Evolutionary conservation across 2,888 invertebrate genomes (phyloP), one percentile per base, ranked within the genome.

Genomic region (Ormyrus thymus): DNA sequence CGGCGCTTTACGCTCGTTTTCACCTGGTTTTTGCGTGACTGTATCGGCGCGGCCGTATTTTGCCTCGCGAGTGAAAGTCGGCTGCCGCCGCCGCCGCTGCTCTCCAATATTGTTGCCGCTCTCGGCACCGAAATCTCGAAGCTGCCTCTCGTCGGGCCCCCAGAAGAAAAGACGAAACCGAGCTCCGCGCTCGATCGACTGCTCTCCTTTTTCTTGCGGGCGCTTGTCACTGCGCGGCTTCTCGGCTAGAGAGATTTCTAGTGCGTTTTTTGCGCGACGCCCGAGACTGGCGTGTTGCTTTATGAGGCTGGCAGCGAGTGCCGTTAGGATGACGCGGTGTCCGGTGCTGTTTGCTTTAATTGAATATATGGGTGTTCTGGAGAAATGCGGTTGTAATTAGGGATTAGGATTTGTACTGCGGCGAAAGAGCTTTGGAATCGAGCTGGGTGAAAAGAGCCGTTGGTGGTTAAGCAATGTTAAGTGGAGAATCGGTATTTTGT

Each of bases 31-130:
- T 68, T 61, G 56, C 68, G 11, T 15, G 48, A 29, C 8, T 11
- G 29, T 29, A 48, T 9, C 53, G 9, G 10, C 61, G 48, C 59
- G 9, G n/a, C 29, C 29, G 29, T 29, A 29, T 29, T 29, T 29
- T 46, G 43, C 55, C 55, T 13, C 29, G 2, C 56, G 55, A 69
- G 78, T 73, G 78, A 73, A 78, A 78, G 78, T 73, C 66, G 43
- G 66, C 59, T 51, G 46, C 7, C 7, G 48, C 29, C 10, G 48
- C 29, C 11, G 70, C 10, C 0, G 55, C 56, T 8, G 59, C 29
- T 13, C 8, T 29, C 10, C 1, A 11, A 59, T 66, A 46, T 66
- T 72, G 72, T 71, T 51, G 29, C 55, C 50, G 5, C 65, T 7
- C 13, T 61, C 29, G 10, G 53, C 69, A 70, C 70, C 76, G 56